Evolutionary conservation across 1,140 invertebrate species (phyloP).

Genomic region (Probaryconus sp.): DNA sequence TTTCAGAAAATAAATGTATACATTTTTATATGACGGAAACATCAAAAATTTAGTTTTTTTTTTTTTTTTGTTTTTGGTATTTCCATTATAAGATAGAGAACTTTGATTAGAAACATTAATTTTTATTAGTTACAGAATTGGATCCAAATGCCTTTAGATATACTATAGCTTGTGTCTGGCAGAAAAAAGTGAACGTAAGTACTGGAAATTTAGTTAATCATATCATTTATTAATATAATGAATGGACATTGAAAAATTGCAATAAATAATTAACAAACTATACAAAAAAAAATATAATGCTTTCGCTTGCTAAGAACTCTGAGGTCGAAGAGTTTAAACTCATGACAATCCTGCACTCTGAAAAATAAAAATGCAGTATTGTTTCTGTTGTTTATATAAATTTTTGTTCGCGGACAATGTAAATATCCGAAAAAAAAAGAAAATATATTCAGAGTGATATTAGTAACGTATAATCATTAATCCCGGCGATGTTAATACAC

Average conservation of each 20-base stretch:
- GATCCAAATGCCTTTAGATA: no score
- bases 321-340: conserved; percentile 11
- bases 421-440: conserved; percentile 36
- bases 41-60: no score
- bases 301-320: conserved; percentile 12
- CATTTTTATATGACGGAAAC: no score
- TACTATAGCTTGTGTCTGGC: no score
- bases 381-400: conserved; percentile 7
- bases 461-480: conserved; percentile 24
- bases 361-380: conserved; percentile 25
- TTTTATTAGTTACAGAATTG: no score
- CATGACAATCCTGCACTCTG: conserved; percentile 34
- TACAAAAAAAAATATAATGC: neutral
- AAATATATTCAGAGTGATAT: conserved; percentile 35
- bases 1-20: no score
- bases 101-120: no score
- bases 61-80: no score
- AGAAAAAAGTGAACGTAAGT: neutral
- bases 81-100: no score
- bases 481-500: conserved; percentile 12
- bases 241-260: no score
- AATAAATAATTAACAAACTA: conserved; percentile 3
- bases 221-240: neutral
- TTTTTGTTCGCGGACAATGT: conserved; percentile 18
- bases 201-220: neutral